A percentile compares a stretch with the other conserved stretches of the same genome.
Evolutionary conservation across 2,113 vertebrate genomes (phyloP).

Genomic region (Rissa tridactyla): DNA sequence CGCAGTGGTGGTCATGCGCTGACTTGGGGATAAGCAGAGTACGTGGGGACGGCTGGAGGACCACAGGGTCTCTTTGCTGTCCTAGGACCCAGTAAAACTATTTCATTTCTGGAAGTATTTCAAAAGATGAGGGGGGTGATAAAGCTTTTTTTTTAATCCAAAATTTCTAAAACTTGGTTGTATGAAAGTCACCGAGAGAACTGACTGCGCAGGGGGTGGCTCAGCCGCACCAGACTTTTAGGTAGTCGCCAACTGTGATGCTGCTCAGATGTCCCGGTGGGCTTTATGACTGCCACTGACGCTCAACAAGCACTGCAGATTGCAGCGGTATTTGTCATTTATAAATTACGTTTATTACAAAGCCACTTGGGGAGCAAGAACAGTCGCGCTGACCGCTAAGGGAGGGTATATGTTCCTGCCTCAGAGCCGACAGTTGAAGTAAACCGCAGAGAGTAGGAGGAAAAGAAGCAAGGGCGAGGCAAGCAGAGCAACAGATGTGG

Average conservation of each 20-base stretch:
- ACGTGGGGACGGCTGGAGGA: neutral
- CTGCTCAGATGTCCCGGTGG: neutral
- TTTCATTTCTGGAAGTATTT: neutral
- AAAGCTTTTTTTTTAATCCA: neutral
- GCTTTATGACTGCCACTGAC: neutral
- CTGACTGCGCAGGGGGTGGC: rapidly evolving
- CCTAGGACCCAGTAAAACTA: neutral
- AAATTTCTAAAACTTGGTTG: neutral
- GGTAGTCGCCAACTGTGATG: neutral
- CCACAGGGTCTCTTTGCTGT: neutral
- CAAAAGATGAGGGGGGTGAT: neutral
- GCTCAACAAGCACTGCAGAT: neutral
- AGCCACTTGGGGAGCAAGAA: neutral
- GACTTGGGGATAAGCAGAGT: neutral
- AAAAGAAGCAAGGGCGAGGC: neutral
- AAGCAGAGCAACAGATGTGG: neutral
- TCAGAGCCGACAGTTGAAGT: neutral
- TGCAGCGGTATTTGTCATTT: neutral
- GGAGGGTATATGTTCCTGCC: neutral
- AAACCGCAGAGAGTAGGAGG: neutral
- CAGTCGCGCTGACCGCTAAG: neutral
- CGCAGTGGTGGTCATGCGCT: rapidly evolving
- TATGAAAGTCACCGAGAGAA: neutral
- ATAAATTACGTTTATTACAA: neutral
- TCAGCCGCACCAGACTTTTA: neutral